Conservation (phyloP, 2,113 vertebrate genomes). For the Procavia capensis region DNA sequence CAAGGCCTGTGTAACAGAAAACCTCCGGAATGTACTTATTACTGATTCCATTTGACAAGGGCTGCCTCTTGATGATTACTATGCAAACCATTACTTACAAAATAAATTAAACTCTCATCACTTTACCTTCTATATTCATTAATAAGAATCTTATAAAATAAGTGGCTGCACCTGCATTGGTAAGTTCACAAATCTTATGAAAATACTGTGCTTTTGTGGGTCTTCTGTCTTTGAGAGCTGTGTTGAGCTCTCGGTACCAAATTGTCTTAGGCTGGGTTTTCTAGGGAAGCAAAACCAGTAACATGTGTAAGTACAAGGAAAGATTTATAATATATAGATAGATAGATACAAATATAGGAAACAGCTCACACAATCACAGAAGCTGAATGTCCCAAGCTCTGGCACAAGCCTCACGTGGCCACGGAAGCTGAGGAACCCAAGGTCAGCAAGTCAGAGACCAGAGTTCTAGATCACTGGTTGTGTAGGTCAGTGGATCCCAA, state of each 20-base stretch:
- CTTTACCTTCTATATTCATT: constrained; percentile 81
- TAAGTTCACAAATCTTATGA: constrained; percentile 60
- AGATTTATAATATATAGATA: too few relatives aligned
- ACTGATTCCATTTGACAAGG: constrained; percentile 83
- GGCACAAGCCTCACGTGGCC: too few relatives aligned
- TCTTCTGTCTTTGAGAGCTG: constrained; percentile 55
- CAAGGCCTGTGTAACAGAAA: constrained; percentile 61
- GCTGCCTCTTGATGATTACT: constrained; percentile 80
- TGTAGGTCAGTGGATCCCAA: too few relatives aligned
- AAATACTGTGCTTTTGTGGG: constrained; percentile 62
- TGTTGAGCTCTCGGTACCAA: constrained; percentile 19
- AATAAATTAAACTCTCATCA: constrained; percentile 83
- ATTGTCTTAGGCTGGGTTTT: too few relatives aligned
- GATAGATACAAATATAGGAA: too few relatives aligned
- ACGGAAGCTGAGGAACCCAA: too few relatives aligned
- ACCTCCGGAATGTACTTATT: constrained; percentile 76
- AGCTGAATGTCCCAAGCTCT: too few relatives aligned
- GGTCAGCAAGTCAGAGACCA: too few relatives aligned
- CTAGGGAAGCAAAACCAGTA: too few relatives aligned
- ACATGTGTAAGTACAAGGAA: too few relatives aligned
- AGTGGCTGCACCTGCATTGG: constrained; percentile 74
- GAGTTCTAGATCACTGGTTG: too few relatives aligned
- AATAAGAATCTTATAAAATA: constrained; percentile 81
- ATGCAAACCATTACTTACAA: constrained; percentile 84
- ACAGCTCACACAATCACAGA: too few relatives aligned